These are phyloP conservation scores for Osmerus mordax DNA, from an alignment of 2,113 vertebrate species.

Conservation along the genomic window DNA sequence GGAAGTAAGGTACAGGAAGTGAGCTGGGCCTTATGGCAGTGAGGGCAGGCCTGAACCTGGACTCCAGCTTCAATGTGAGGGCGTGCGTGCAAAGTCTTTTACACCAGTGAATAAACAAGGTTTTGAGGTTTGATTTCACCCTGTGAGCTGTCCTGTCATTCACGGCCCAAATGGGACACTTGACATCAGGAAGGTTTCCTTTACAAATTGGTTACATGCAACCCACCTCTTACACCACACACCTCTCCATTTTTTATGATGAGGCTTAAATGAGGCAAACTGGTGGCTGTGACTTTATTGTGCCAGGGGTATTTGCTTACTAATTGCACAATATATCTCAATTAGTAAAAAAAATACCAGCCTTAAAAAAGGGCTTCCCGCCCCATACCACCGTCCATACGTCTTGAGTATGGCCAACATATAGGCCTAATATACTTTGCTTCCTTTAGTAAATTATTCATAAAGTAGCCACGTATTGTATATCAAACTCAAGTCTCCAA, in stretches of 20 bases:
- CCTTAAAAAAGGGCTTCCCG: background rate
- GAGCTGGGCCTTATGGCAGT: too few species aligned
- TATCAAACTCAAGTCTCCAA: too few species aligned
- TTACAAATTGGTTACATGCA: conserved; percentile 50
- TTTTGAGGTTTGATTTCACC: conserved; percentile 47
- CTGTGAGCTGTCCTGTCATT: conserved; percentile 16
- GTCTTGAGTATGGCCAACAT: too few species aligned
- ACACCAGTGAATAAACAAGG: background rate
- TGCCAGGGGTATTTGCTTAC: conserved; percentile 5
- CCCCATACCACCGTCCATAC: too few species aligned
- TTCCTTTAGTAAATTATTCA: too few species aligned
- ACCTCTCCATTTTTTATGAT: conserved; percentile 48
- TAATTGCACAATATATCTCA: too few species aligned
- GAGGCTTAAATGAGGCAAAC: conserved; percentile 36
- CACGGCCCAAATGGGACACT: conserved; percentile 27
- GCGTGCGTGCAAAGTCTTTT: conserved; percentile 1
- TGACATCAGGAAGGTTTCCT: conserved; percentile 28
- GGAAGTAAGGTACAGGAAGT: too few species aligned
- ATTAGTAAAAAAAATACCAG: background rate
- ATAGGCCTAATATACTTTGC: too few species aligned
- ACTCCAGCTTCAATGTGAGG: background rate
- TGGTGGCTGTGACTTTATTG: conserved; percentile 7
- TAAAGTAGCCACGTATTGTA: too few species aligned
- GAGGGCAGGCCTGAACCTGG: background rate
- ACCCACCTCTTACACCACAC: conserved; percentile 36